Base-by-base conservation (phyloP, 1,140 invertebrate genomes). In the Drosophila aff. region DNA sequence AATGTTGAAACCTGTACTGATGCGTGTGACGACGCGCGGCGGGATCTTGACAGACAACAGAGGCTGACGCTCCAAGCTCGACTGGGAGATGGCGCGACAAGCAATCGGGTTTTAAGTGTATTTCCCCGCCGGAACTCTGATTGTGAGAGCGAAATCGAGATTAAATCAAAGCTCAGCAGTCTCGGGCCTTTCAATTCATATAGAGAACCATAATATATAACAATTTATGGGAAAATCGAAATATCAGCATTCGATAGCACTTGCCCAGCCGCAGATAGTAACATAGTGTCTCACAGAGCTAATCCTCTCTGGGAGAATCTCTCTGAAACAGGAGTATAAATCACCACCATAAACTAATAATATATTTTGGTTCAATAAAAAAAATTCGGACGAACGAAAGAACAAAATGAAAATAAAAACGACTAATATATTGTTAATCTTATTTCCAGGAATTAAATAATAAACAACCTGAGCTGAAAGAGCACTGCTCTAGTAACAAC, bases 81-180 rank as follows among this genome's bases (percentile, higher is more conserved):
- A 89, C 84, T 87, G 73, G 23, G 49, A 49, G 81, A 36, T 52
- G 15, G 50, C 47, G 33, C 36, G 60, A 65, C 71, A 43, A 49
- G 49, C 55, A 44, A 73, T 57, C 50, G 15, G 38, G 50, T 59
- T 83, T 87, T 87, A 57, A 57, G 21, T 40, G 82, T 76, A 52
- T 52, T 31, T 31, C n/a, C 59, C 41, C 26, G 11, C 36, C 46
- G 36, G 59, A 55, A 38, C 53, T 40, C 28, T 11, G 28, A 18
- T 7, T 43, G 18, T 8, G 38, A 50, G 57, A 38, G n/a, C 26
- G 40, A 44, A 13, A 72, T 46, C 40, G 15, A 23, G 50, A 46
- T 40, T 53, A 13, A 58, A 36, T 47, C 28, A 36, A 40, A 69
- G 60, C 50, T 66, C 36, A 50, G 18, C 21, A 41, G 68, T 67